Base-by-base conservation (phyloP, 2,888 invertebrate genomes). In the Tenthredo livida region DNA sequence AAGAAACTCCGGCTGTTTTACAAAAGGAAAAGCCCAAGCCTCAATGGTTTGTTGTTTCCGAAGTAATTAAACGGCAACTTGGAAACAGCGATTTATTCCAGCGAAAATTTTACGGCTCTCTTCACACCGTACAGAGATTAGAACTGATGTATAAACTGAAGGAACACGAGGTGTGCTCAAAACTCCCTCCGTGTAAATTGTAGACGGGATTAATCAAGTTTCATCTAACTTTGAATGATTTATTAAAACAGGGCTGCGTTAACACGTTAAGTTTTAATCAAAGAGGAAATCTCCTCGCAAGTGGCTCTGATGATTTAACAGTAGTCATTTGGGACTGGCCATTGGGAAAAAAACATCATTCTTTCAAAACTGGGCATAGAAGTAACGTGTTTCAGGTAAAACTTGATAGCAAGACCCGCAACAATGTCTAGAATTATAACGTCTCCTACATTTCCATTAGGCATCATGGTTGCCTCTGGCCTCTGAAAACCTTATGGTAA, bases 241-340 rank as follows among this genome's bases (percentile, higher is more conserved):
- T 21, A 54, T 58, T 54, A 75, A 88, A 87, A 47, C 70, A 93
- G 89, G 98, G 98, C 86, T 98, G 98, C 94, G 98, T 99, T 3
- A 99, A 99, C 94, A 96, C 97, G 86, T 95, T 99, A 85, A 97
- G 98, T 94, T 99, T 99, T 93, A 98, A 98, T 92, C 95, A 96
- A 86, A 94, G 95, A 92, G 97, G 97, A 94, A 93, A 92, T 90
- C 94, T 97, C 72, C 93, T 99, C 86, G 98, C 97, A 3, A 98
- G 98, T 88, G 98, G 98, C 0, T 98, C 98, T 0, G 99, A 99
- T 94, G 99, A 99, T 94, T 95, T 96, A 80, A 95, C 95, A 86
- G 96, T 98, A 7, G 95, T 97, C 15, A 94, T 99, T 12, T 99
- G 99, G 99, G 97, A 99, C 92, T 99, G 98, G 98, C 96, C 97